Base-by-base conservation (phyloP, 2,113 vertebrate genomes). In the Arenaria interpres region DNA sequence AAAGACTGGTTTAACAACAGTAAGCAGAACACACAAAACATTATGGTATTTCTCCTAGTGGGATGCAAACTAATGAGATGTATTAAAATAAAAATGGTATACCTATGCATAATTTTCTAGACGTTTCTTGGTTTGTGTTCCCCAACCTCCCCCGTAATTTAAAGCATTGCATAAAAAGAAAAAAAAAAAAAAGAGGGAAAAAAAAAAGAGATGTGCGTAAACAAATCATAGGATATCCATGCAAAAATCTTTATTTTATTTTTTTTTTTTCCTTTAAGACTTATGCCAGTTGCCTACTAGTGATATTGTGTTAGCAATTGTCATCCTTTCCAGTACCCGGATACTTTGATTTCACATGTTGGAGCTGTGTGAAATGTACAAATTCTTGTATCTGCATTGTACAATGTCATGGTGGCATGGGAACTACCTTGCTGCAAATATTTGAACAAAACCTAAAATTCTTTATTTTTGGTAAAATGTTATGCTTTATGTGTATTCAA, bases 381-480 rank as follows among this genome's bases (percentile, higher is more conserved):
- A 97, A 96, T 97, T 97, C 97, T 98, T 97, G 97, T 97, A 97
- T 96, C 95, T 97, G 96, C 97, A 97, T 97, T 98, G 97, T 98
- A 98, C 97, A 97, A 97, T 97, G 98, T 97, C 97, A 96, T 95
- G 87, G 96, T 96, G 94, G 98, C 97, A 93, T 88, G 91, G 96
- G 95, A 94, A 97, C 89, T 87, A 95, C 98, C 97, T 97, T 98
- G 98, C 98, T 98, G 97, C 98, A 98, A 98, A 98, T 96, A 96
- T 98, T 97, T 97, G 97, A 97, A 97, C 97, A 98, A 96, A 98
- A 97, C 96, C 96, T 98, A 98, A 98, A 97, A 99, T 98, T 98
- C 98, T 99, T 99, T 99, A 99, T 99, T 99, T 99, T 99, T 99
- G 98, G 99, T 99, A 99, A 99, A 98, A 98, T 98, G 98, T 99